These are phyloP conservation scores for Holotrichia oblita DNA, from an alignment of 1,140 invertebrate species.

Conservation along the genomic window DNA sequence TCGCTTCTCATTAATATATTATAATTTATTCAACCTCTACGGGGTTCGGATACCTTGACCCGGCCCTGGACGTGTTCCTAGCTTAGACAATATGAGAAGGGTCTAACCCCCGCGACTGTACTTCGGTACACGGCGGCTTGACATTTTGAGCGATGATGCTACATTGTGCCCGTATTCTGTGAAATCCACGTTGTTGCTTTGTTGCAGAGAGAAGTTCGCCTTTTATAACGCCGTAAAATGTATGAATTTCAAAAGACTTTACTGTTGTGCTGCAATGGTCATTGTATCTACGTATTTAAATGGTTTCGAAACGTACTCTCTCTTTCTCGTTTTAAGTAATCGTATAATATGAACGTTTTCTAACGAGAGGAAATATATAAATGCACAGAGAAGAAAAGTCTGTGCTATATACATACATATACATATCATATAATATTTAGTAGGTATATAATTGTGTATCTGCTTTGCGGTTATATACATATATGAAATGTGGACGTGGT, in stretches of 20 bases:
- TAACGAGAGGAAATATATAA: too few relatives aligned
- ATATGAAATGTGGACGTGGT: too few relatives aligned
- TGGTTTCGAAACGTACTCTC: too few relatives aligned
- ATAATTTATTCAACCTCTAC: background rate
- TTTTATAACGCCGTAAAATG: background rate
- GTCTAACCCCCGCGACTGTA: background rate
- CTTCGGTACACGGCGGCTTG: background rate
- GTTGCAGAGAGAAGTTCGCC: background rate
- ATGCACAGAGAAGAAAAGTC: too few relatives aligned
- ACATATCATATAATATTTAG: too few relatives aligned
- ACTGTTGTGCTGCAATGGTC: too few relatives aligned
- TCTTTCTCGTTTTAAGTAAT: too few relatives aligned
- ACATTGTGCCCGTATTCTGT: background rate
- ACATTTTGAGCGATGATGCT: slow-evolving; percentile 1
- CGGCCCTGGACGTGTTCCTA: background rate
- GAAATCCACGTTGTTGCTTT: background rate
- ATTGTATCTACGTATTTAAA: too few relatives aligned
- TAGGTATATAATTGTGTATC: too few relatives aligned
- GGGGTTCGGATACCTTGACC: background rate
- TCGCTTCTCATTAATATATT: background rate
- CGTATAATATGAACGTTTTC: too few relatives aligned
- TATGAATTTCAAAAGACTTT: background rate
- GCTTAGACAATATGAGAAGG: background rate
- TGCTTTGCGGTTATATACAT: too few relatives aligned
- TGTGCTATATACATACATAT: too few relatives aligned